Conservation (phyloP, 2,888 invertebrate genomes). For the Notocelia uddmanniana region DNA sequence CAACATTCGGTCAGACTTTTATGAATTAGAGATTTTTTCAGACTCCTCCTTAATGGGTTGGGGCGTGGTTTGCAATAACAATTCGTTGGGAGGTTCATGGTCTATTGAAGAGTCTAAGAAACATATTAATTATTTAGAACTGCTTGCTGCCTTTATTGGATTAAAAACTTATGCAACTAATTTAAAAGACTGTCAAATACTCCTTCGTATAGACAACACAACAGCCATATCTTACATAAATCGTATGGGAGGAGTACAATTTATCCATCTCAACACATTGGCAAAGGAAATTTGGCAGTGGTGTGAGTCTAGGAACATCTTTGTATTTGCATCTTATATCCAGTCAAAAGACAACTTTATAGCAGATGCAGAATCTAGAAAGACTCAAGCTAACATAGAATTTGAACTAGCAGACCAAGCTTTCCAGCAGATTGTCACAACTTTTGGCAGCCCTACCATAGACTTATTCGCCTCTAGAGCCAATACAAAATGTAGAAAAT, state of each 20-base stretch:
- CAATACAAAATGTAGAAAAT: too few relatives aligned
- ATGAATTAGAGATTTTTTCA: conserved; percentile 9
- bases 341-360: background rate
- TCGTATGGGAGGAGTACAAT: too few relatives aligned
- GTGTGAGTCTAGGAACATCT: too few relatives aligned
- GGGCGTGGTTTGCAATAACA: conserved; percentile 4
- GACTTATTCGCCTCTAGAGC: too few relatives aligned
- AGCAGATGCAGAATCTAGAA: conserved; percentile 18
- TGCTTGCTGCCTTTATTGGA: background rate
- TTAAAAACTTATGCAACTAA: conserved; percentile 10
- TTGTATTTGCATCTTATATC: background rate
- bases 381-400: too few relatives aligned
- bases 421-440: too few relatives aligned
- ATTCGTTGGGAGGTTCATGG: background rate
- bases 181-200: conserved; percentile 1
- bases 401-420: too few relatives aligned
- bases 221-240: conserved; percentile 12
- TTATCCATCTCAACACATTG: too few relatives aligned
- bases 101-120: conserved; percentile 1
- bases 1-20: background rate
- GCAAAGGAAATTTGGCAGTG: too few relatives aligned
- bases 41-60: conserved; percentile 1
- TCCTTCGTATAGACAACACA: conserved; percentile 12
- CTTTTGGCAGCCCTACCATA: too few relatives aligned
- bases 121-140: background rate